phyloP scores from a whole-genome alignment of 1,140 invertebrate species.

The Coelopa frigida region DNA sequence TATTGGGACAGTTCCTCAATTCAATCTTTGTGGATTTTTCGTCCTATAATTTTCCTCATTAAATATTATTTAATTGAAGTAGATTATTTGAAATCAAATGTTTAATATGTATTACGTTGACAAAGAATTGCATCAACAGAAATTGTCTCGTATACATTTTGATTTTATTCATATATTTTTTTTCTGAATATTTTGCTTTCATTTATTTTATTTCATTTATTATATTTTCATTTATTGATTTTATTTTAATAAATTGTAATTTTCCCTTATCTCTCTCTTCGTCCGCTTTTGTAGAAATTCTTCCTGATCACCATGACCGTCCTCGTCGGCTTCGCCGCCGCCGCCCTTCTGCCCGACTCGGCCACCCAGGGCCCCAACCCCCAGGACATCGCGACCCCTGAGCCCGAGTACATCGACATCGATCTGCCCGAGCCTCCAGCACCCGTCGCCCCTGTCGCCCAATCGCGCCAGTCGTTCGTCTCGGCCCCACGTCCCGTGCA shows the following conservation, averaged over 20 bases:
- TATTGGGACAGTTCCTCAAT: too few species aligned
- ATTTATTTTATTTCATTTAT: constrained; percentile 6
- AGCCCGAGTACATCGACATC: constrained; percentile 43
- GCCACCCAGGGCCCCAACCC: constrained; percentile 43
- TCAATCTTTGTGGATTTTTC: too few species aligned
- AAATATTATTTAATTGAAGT: too few species aligned
- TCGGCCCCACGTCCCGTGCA: constrained; percentile 16
- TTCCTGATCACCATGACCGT: constrained; percentile 29
- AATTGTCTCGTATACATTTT: too few species aligned
- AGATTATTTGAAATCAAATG: too few species aligned
- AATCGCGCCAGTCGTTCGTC: constrained; percentile 6
- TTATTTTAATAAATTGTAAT: neutral
- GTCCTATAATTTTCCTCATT: too few species aligned
- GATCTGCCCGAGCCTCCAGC: constrained; percentile 24
- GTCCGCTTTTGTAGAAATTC: constrained; percentile 31
- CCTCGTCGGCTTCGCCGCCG: constrained; percentile 31
- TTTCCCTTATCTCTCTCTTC: constrained; percentile 1
- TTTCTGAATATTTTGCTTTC: too few species aligned
- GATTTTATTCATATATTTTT: too few species aligned
- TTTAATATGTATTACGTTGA: too few species aligned
- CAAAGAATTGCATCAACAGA: too few species aligned
- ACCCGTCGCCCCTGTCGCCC: constrained; percentile 6
- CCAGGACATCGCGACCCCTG: constrained; percentile 42
- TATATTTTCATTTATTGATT: constrained; percentile 1
- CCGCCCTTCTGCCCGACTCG: constrained; percentile 33